Evolutionary conservation across 2,888 invertebrate genomes (phyloP).

Genomic region (Nemurella pictetii): DNA sequence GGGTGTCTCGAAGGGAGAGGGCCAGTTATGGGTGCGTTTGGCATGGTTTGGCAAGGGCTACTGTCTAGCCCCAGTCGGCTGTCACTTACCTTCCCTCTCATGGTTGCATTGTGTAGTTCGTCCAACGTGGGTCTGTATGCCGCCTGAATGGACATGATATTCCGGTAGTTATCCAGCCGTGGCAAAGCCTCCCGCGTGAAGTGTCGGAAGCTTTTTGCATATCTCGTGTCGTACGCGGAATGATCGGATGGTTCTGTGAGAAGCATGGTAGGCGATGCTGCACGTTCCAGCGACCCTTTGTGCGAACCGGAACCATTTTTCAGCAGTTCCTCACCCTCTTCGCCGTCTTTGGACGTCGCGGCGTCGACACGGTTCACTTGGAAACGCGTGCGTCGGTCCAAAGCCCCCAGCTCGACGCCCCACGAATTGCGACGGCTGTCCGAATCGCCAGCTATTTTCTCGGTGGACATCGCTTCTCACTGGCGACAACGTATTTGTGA

Average conservation of each 20-base stretch:
- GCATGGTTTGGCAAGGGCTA: no score
- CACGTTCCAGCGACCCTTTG: slow-evolving; percentile 51
- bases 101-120: slow-evolving; percentile 82
- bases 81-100: slow-evolving; percentile 72
- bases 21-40: neutral
- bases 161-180: slow-evolving; percentile 84
- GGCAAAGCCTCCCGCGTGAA: slow-evolving; percentile 87
- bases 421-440: slow-evolving; percentile 38
- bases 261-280: slow-evolving; percentile 50
- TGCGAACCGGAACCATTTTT: slow-evolving; percentile 49
- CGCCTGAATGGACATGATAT: slow-evolving; percentile 85
- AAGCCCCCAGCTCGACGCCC: slow-evolving; percentile 50
- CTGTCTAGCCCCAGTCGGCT: no score
- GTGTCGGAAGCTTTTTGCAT: slow-evolving; percentile 80
- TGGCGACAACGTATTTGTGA: neutral
- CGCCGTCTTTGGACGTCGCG: slow-evolving; percentile 50
- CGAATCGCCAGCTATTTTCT: slow-evolving; percentile 10
- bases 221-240: slow-evolving; percentile 63
- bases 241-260: slow-evolving; percentile 41
- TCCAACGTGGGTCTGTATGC: slow-evolving; percentile 85
- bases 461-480: slow-evolving; percentile 5
- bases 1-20: neutral
- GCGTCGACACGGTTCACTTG: slow-evolving; percentile 65
- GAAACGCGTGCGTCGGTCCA: slow-evolving; percentile 59
- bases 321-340: slow-evolving; percentile 43